Percentiles rank a stretch among this genome's conserved stretches.
phyloP scores from a whole-genome alignment of 1,140 invertebrate genomes.

The Megalonaias nervosa region DNA sequence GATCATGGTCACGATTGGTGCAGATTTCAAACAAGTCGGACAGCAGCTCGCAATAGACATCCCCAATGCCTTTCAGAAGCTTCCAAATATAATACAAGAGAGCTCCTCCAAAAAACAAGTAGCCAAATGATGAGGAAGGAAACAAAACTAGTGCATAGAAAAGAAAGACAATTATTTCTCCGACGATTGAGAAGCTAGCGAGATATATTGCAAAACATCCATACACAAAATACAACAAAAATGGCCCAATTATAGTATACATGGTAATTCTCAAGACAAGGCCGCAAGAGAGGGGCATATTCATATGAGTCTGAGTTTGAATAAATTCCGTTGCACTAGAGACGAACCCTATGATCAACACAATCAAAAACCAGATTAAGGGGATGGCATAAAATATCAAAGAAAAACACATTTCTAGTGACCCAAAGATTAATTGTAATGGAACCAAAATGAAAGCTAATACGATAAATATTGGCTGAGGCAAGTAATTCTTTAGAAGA shows the following conservation, averaged over 20 bases:
- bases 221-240: slow-evolving; percentile 13
- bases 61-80: slow-evolving; percentile 8
- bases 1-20: not conserved
- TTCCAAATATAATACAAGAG: slow-evolving; percentile 20
- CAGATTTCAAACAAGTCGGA: slow-evolving; percentile 13
- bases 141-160: slow-evolving; percentile 12
- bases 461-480: no score
- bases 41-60: slow-evolving; percentile 4
- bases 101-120: slow-evolving; percentile 15
- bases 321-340: not conserved
- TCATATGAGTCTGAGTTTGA: not conserved
- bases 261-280: not conserved
- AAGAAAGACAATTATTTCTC: slow-evolving; percentile 4
- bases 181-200: not conserved
- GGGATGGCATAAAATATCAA: slow-evolving; percentile 9
- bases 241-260: not conserved
- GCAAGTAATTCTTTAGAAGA: no score
- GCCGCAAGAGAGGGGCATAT: not conserved
- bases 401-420: not conserved
- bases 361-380: not conserved
- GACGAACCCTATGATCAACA: not conserved
- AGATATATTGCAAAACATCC: slow-evolving; percentile 8
- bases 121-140: slow-evolving; percentile 16
- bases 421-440: not conserved
- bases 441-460: not conserved